Percentiles rank a stretch among this genome's conserved stretches.
Conservation (phyloP, 1,140 invertebrate species). For the Ooceraea biroi region DNA sequence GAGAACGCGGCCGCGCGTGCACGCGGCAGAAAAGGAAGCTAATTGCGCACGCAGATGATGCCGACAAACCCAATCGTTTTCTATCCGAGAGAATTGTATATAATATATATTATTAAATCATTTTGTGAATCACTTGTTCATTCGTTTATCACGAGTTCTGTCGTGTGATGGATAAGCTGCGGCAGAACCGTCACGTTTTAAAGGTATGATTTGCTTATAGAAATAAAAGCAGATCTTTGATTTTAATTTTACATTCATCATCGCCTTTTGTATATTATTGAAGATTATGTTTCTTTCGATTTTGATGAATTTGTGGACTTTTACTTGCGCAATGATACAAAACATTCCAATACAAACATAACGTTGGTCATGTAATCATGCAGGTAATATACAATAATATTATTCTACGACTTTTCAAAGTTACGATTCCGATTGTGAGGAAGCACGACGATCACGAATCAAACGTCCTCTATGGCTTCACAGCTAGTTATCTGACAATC, state of each 20-base stretch:
- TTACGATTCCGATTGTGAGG: no score
- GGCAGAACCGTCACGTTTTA: background rate
- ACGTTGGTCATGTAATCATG: no score
- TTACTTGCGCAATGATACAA: no score
- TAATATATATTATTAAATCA: conserved; percentile 9
- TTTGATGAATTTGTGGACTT: no score
- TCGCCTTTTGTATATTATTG: no score
- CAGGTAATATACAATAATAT: no score
- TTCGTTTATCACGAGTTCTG: background rate
- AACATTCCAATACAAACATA: no score
- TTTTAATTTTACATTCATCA: no score
- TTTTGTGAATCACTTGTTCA: background rate
- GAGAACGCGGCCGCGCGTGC: background rate
- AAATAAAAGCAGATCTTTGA: no score
- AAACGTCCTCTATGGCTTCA: background rate
- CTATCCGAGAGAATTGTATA: background rate
- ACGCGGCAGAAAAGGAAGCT: background rate
- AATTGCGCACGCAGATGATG: conserved; percentile 4
- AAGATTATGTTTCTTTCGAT: no score
- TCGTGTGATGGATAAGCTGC: background rate
- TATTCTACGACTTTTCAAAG: no score
- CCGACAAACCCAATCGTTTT: background rate
- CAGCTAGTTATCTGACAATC: conserved; percentile 16
- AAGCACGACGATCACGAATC: background rate
- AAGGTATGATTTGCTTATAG: background rate